Evolutionary conservation across 2,888 invertebrate genomes (phyloP), one percentile per base, ranked within the genome.

Genomic region (Glaucopsyche alexis): DNA sequence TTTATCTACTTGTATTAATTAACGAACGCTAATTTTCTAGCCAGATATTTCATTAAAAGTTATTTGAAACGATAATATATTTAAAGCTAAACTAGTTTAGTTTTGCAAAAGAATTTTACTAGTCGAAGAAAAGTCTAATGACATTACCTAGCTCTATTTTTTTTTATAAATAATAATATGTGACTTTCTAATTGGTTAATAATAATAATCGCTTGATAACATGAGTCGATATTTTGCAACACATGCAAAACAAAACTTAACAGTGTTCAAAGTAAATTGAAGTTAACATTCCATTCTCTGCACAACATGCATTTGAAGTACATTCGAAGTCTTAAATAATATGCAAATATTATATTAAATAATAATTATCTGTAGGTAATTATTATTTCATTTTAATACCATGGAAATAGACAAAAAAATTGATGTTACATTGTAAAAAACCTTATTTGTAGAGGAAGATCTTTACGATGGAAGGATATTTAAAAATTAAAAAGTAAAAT

Each of bases 151-250:
- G 11, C 11, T 29, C 2, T 29, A 29, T 29, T 3, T 29, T 29
- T 29, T 60, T 60, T 60, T 60, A 16, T 55, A 60, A 29, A 29
- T 19, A 60, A 60, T 60, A 29, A 29, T 60, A 60, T 60, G 60
- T 60, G 60, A 60, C 29, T 60, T 14, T 38, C 7, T 14, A 7
- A 13, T 14, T 60, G 55, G 16, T 29, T 60, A 60, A 29, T 19
- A 38, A 60, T 60, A 29, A 38, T 13, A 13, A 60, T 7, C 60
- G 60, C 7, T 13, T 29, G 29, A 13, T 38, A 29, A 55, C 13
- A 60, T 60, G 60, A 60, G 60, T 60, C 60, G 13, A 60, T 19
- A 38, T 60, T 38, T 60, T 60, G 29, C 5, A 29, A 60, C 11
- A 14, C 29, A 13, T 9, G 29, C 6, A 6, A 19, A 11, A 47